A percentile compares a stretch with the other conserved stretches of the same genome.
Conservation (phyloP, 1,140 invertebrate genomes). For the Platorchestia sp. region DNA sequence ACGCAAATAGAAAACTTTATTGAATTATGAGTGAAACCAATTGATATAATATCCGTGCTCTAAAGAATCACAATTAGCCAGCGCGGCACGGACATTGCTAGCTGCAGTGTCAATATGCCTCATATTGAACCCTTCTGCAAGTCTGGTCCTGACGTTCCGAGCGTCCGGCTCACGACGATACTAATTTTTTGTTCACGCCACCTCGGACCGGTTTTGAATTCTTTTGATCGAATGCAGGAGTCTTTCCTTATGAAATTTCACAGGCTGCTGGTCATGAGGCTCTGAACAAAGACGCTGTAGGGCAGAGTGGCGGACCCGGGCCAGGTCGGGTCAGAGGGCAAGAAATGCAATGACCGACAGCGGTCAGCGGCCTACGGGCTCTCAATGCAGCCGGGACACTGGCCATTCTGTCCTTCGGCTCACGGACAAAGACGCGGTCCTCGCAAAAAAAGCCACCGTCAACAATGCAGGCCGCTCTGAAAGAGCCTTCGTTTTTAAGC, state of each 20-base stretch:
- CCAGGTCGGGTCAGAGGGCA: slow-evolving; percentile 33
- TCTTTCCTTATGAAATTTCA: slow-evolving; percentile 33
- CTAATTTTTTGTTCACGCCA: neutral
- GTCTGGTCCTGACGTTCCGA: no score
- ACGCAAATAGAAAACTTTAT: neutral
- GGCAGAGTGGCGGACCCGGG: neutral
- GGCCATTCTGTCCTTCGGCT: neutral
- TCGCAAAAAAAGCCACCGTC: neutral
- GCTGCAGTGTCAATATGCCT: neutral
- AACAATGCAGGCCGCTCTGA: neutral
- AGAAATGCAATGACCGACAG: slow-evolving; percentile 37
- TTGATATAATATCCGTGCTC: neutral
- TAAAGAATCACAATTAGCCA: neutral
- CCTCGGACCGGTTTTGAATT: neutral
- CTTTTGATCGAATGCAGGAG: slow-evolving; percentile 14
- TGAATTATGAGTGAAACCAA: neutral
- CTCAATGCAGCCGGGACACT: neutral
- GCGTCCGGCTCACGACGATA: neutral
- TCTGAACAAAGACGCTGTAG: neutral
- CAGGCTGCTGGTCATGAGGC: neutral
- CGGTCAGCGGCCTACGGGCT: slow-evolving; percentile 22
- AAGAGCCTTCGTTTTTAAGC: neutral
- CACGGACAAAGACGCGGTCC: neutral
- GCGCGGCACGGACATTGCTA: neutral
- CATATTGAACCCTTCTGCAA: neutral